phyloP scores from a whole-genome alignment of 1,140 invertebrate genomes.

The Drosophila prosaltans region DNA sequence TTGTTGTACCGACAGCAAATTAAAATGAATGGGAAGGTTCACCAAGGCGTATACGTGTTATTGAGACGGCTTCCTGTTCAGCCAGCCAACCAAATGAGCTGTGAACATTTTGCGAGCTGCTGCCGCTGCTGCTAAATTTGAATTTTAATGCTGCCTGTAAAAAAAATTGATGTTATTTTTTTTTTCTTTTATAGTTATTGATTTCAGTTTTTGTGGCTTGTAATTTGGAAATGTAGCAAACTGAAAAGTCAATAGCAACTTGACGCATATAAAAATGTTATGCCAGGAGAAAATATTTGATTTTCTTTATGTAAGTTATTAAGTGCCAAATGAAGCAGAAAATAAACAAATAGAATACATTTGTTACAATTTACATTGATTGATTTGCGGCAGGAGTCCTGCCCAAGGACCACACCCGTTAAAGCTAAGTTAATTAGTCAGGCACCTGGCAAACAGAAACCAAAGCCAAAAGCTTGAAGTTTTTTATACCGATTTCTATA shows the following conservation, averaged over 20 bases:
- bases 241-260: neutral
- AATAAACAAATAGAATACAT: neutral
- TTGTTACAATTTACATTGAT: neutral
- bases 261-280: too few relatives aligned
- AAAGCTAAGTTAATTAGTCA: neutral
- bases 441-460: neutral
- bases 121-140: conserved; percentile 51
- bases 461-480: too few relatives aligned
- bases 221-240: conserved; percentile 12
- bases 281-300: too few relatives aligned
- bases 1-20: conserved; percentile 45
- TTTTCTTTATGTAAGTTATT: too few relatives aligned
- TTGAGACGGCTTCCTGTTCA: conserved; percentile 39
- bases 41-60: conserved; percentile 66
- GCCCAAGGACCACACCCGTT: neutral
- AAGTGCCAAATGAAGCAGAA: neutral
- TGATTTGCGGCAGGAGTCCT: neutral
- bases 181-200: conserved; percentile 50
- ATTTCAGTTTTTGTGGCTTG: conserved; percentile 18
- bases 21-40: conserved; percentile 67
- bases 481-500: too few relatives aligned
- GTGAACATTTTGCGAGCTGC: conserved; percentile 49
- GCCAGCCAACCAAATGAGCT: conserved; percentile 58
- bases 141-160: conserved; percentile 54
- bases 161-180: conserved; percentile 47